Evolutionary conservation across 2,888 invertebrate genomes (phyloP).

Genomic region (Eurytoma adleriae): DNA sequence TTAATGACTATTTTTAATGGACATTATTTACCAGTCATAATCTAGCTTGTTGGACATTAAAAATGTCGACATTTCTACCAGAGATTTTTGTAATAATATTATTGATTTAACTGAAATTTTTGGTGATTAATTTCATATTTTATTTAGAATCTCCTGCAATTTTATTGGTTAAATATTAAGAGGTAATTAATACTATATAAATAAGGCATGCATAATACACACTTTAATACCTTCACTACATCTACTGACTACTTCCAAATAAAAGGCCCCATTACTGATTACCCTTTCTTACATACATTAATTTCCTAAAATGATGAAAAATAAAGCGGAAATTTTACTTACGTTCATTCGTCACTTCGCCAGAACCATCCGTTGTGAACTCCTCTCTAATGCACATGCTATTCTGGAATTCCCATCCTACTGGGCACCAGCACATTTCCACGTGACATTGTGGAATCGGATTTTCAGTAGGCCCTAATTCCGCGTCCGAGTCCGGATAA

Average conservation of each 20-base stretch:
- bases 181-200: neutral
- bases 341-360: slow-evolving; percentile 47
- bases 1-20: too few relatives aligned
- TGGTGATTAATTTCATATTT: too few relatives aligned
- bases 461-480: slow-evolving; percentile 61
- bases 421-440: slow-evolving; percentile 80
- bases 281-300: neutral
- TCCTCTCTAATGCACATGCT: slow-evolving; percentile 64
- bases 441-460: slow-evolving; percentile 74
- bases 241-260: slow-evolving; percentile 25
- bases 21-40: too few relatives aligned
- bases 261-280: slow-evolving; percentile 19
- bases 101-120: too few relatives aligned
- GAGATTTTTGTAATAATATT: too few relatives aligned
- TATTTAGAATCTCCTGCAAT: too few relatives aligned
- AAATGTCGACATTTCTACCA: too few relatives aligned
- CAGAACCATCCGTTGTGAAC: slow-evolving; percentile 47
- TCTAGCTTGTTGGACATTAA: too few relatives aligned
- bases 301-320: neutral
- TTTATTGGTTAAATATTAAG: too few relatives aligned
- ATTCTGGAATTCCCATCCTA: slow-evolving; percentile 75
- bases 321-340: slow-evolving; percentile 20
- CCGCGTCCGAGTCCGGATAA: slow-evolving; percentile 66
- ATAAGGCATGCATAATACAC: neutral
- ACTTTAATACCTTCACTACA: slow-evolving; percentile 37